Conservation (phyloP, 2,888 invertebrate species). For the Notocelia uddmanniana region DNA sequence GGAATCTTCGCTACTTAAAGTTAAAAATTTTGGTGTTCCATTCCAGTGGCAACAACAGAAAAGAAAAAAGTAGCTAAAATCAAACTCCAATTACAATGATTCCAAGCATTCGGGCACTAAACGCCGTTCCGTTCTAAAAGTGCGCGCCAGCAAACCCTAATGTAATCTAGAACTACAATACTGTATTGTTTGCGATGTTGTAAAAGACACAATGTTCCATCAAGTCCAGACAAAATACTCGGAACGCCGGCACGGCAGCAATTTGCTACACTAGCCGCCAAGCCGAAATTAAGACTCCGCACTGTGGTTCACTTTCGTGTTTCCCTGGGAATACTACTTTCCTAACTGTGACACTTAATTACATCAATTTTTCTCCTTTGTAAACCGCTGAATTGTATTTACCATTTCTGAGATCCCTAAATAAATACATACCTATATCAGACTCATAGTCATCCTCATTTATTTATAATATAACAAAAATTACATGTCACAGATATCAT, state of each 20-base stretch:
- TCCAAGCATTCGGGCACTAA: background rate
- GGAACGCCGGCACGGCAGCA: slow-evolving; percentile 33
- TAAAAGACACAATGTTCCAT: slow-evolving; percentile 36
- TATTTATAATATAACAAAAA: no score
- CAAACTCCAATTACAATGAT: background rate
- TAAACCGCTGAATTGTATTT: no score
- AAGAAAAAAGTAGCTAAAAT: background rate
- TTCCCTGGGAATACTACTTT: no score
- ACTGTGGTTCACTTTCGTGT: background rate
- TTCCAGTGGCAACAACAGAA: background rate
- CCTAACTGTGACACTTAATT: no score
- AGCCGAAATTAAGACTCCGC: slow-evolving; percentile 34
- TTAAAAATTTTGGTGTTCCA: background rate
- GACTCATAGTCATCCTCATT: no score
- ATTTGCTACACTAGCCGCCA: slow-evolving; percentile 39
- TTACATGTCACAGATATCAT: no score
- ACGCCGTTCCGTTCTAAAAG: background rate
- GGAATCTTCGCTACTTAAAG: background rate
- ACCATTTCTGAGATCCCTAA: no score
- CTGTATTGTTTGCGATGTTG: slow-evolving; percentile 34
- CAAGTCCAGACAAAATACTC: slow-evolving; percentile 41
- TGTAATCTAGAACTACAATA: slow-evolving; percentile 1
- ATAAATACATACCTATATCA: no score
- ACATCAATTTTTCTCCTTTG: no score
- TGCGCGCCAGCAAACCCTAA: background rate